Evolutionary conservation across 2,888 invertebrate genomes (phyloP).

Genomic region (Ferdinandea cuprea): DNA sequence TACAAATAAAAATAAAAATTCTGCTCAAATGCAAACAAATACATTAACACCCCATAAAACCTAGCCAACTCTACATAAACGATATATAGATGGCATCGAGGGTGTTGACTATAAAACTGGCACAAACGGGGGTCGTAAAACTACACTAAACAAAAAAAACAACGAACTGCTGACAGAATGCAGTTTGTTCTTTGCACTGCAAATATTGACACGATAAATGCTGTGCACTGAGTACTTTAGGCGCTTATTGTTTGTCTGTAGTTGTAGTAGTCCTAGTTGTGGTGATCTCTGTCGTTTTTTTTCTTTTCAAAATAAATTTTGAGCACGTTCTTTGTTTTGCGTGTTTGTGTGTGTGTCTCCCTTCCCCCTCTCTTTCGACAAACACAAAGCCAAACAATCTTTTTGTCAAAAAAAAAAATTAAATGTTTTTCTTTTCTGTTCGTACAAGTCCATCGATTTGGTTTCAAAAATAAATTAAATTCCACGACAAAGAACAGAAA

Average conservation of each 20-base stretch:
- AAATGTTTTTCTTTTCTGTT: not conserved
- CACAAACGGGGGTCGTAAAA: slow-evolving; percentile 17
- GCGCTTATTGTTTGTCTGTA: not conserved
- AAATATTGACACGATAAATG: slow-evolving; percentile 69
- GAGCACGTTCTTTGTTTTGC: slow-evolving; percentile 14
- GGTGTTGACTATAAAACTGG: slow-evolving; percentile 26
- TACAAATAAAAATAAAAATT: slow-evolving; percentile 70
- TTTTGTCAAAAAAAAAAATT: slow-evolving; percentile 47
- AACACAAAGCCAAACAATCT: slow-evolving; percentile 20
- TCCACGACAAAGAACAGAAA: not conserved
- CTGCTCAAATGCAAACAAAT: slow-evolving; percentile 69
- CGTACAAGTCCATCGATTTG: slow-evolving; percentile 32
- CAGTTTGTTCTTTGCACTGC: slow-evolving; percentile 68
- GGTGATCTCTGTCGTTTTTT: slow-evolving; percentile 49
- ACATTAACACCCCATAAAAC: slow-evolving; percentile 74
- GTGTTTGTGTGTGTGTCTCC: slow-evolving; percentile 1
- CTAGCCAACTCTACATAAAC: slow-evolving; percentile 61
- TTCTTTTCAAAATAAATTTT: slow-evolving; percentile 46
- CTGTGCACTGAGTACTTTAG: slow-evolving; percentile 32
- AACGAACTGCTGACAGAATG: slow-evolving; percentile 63
- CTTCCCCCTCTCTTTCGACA: not conserved
- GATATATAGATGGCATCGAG: slow-evolving; percentile 24
- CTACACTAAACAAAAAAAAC: slow-evolving; percentile 20
- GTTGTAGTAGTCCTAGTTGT: slow-evolving; percentile 49
- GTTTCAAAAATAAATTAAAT: slow-evolving; percentile 20